Percentiles rank a stretch among this genome's conserved stretches.
phyloP scores from a whole-genome alignment of 2,113 vertebrate species.

The Trematocara nigrifrons region DNA sequence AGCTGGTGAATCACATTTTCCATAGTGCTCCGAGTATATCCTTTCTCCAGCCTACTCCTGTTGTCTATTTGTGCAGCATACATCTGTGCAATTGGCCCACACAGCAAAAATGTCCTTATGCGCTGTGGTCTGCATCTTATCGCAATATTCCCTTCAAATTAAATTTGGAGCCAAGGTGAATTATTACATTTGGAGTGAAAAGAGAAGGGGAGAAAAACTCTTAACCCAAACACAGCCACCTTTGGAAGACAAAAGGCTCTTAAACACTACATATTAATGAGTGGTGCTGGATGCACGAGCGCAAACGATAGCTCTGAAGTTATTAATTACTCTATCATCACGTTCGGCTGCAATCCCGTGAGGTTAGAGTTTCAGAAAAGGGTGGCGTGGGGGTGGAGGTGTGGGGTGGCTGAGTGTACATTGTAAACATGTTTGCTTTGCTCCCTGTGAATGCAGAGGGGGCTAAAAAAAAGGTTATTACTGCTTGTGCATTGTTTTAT shows the following conservation, averaged over 20 bases:
- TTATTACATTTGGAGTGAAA: neutral
- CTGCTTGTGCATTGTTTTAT: neutral
- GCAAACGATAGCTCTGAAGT: slow-evolving; percentile 41
- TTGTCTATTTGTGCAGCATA: neutral
- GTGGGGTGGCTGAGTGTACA: neutral
- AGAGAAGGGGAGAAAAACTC: neutral
- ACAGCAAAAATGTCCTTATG: neutral
- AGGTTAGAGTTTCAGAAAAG: slow-evolving; percentile 23
- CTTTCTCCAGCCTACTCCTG: neutral
- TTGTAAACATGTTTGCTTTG: slow-evolving; percentile 29
- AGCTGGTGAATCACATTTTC: neutral
- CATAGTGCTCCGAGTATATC: neutral
- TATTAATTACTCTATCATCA: slow-evolving; percentile 47
- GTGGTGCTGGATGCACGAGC: neutral
- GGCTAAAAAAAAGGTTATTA: neutral
- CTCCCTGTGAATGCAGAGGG: neutral
- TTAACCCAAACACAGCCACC: neutral
- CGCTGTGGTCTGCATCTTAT: neutral
- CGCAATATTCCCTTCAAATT: slow-evolving; percentile 14
- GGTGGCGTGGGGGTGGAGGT: neutral
- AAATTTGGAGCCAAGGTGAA: slow-evolving; percentile 15
- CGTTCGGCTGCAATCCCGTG: slow-evolving; percentile 14
- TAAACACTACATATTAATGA: slow-evolving; percentile 14
- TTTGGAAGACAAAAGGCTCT: neutral
- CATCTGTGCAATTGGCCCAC: neutral